Conservation (phyloP, 2,888 invertebrate species). For the Fragum whitleyi region DNA sequence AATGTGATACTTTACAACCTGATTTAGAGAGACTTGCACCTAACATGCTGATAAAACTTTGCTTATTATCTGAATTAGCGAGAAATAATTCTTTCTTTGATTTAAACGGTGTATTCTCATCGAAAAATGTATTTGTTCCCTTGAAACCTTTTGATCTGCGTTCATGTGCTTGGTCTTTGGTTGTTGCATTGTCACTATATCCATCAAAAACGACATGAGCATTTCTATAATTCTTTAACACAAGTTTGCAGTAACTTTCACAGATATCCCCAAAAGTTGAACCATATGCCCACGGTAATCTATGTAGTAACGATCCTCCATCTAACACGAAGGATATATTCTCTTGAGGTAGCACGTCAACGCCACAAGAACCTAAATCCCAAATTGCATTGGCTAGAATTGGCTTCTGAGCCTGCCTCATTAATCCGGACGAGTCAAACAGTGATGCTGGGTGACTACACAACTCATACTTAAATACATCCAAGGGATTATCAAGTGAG, state of each 20-base stretch:
- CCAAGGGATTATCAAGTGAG: slow-evolving; percentile 36
- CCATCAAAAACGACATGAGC: slow-evolving; percentile 70
- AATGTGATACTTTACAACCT: slow-evolving; percentile 50
- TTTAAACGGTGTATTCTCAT: slow-evolving; percentile 49
- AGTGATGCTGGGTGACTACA: slow-evolving; percentile 62
- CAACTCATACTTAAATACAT: slow-evolving; percentile 64
- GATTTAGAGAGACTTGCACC: slow-evolving; percentile 25
- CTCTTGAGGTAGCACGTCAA: slow-evolving; percentile 3
- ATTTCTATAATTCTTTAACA: slow-evolving; percentile 46
- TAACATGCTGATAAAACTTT: slow-evolving; percentile 65
- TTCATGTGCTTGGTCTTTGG: slow-evolving; percentile 69
- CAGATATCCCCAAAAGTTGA: slow-evolving; percentile 58
- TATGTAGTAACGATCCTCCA: slow-evolving; percentile 64
- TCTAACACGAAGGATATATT: slow-evolving; percentile 59
- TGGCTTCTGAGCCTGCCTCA: slow-evolving; percentile 61
- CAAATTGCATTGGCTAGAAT: slow-evolving; percentile 63
- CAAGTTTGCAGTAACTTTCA: slow-evolving; percentile 51
- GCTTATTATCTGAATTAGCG: slow-evolving; percentile 69
- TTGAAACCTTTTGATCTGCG: slow-evolving; percentile 57
- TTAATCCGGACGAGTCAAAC: slow-evolving; percentile 61
- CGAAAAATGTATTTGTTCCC: slow-evolving; percentile 56
- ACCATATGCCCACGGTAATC: slow-evolving; percentile 62
- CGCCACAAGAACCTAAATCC: slow-evolving; percentile 34
- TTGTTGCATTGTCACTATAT: slow-evolving; percentile 59
- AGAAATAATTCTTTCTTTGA: slow-evolving; percentile 69